Percentiles rank a stretch among this genome's conserved stretches.
These are phyloP conservation scores for Notospermus geniculatus DNA, from an alignment of 1,140 invertebrate genomes.

Conservation along the genomic window DNA sequence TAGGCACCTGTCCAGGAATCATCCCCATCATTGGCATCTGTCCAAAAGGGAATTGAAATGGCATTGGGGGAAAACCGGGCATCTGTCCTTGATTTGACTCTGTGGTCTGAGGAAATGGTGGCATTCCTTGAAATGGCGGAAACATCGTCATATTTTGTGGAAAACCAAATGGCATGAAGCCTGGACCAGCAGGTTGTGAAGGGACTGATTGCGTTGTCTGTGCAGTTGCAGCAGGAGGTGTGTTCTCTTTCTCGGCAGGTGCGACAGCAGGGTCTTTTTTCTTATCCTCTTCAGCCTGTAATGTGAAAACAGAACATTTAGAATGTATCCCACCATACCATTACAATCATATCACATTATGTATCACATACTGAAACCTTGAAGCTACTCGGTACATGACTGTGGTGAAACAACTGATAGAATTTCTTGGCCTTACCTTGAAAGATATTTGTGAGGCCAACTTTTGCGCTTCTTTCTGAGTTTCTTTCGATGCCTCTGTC, in stretches of 20 bases:
- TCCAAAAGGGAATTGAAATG: not conserved
- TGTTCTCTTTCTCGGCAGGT: not conserved
- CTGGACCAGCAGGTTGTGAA: not conserved
- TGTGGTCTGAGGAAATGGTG: not conserved
- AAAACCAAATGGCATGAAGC: not conserved
- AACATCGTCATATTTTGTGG: not conserved
- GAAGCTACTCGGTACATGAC: no score
- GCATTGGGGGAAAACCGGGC: not conserved
- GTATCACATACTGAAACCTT: no score
- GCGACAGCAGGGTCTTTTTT: not conserved
- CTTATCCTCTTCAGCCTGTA: slow-evolving; percentile 2
- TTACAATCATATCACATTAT: not conserved
- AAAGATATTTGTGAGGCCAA: slow-evolving; percentile 52
- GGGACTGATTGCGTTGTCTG: not conserved
- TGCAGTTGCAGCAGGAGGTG: not conserved
- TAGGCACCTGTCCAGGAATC: not conserved
- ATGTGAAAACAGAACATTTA: no score
- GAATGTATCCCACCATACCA: no score
- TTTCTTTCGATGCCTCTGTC: slow-evolving; percentile 45
- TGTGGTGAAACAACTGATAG: no score
- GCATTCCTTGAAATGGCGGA: not conserved
- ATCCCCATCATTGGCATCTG: slow-evolving; percentile 7
- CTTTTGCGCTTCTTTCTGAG: slow-evolving; percentile 48
- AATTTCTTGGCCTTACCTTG: slow-evolving; percentile 31
- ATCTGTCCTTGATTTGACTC: not conserved